Evolutionary conservation across 2,888 invertebrate genomes (phyloP), one percentile per base, ranked within the genome.

Genomic region (Drosophila antonietae): DNA sequence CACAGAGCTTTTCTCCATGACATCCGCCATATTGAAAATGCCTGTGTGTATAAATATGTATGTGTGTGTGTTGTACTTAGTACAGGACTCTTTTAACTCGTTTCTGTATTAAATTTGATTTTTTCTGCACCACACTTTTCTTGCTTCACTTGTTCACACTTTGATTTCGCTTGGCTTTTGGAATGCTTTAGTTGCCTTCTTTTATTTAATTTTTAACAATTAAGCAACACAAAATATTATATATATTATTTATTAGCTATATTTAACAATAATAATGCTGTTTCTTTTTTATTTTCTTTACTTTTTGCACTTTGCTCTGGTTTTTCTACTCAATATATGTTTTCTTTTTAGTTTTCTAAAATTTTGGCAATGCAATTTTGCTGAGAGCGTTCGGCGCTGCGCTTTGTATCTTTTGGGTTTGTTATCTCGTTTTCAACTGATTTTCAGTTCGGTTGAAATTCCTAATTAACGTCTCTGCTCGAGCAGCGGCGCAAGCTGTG

Each of bases 341-440:
- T 51, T 53, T 53, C 44, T 49, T 33, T 28, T 49, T 53, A 20
- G 15, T 73, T 72, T 55, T 43, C 43, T 64, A 59, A 6, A 52
- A 51, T 49, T 70, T 66, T 62, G 49, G 52, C 55, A 80, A 61
- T 69, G 49, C 46, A 63, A 71, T 41, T 62, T 66, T 64, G 14
- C 33, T 33, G 23, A 7, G 46, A 59, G 55, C 59, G 73, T 70
- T 58, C 62, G 71, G 68, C 80, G 68, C 52, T 75, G 76, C 75
- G 71, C 74, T 68, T 74, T 56, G 80, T 85, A 87, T 83, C 90
- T 91, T 76, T 73, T 78, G 69, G 78, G 84, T 83, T 88, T 88
- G 92, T 91, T 91, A 91, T 91, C 91, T 91, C 90, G 91, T 85
- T 88, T 91, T 87, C 84, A 90, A 91, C 91, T 91, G 90, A 91